Base-by-base conservation (phyloP, 2,113 vertebrate species). In the Lepidothrix coronata region DNA sequence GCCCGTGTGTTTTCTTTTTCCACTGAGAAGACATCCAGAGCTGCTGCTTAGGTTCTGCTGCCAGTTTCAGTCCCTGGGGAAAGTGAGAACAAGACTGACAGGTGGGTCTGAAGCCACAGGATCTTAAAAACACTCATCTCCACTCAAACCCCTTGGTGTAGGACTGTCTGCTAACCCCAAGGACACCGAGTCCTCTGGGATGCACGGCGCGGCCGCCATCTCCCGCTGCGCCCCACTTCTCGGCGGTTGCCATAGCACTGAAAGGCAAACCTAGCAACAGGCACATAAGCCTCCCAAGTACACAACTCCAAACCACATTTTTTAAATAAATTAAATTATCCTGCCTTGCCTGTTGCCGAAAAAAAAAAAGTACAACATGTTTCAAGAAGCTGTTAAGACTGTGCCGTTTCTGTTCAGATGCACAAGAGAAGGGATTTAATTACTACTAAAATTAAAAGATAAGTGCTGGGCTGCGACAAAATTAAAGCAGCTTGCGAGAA, bases 261-360 rank as follows among this genome's bases (percentile, higher is more conserved):
- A 96, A 95, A 94, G 71, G 68, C 91, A 97, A 96, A 95, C 91
- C 59, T 93, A 98, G 83, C 96, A 97, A 95, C 97, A 93, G 86
- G 55, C 43, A 4, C 63, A 61, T 80, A 43, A 65, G 49, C 84
- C 74, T 95, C 77, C 37, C 74, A 35, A 96, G 82, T 76, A 78
- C 74, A 92, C 48, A 95, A 91, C 62, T 85, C 55, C 41, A 88
- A 91, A 84, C 51, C 49, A 86, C 87, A 41, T 85, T 94, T 95
- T 74, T 87, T 0, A 95, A 95, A 96, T 73, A 95, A 96, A 95
- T 91, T 81, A 89, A 85, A 85, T 94, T 88, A 89, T 28, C 35
- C 63, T 89, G 57, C 44, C 72, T 86, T 79, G 57, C 31, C 88
- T 88, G 61, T 57, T 93, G 85, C 75, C 2, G 8, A 57, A n/a